Evolutionary conservation across 2,888 invertebrate genomes (phyloP).

Genomic region (Arctia plantaginis): DNA sequence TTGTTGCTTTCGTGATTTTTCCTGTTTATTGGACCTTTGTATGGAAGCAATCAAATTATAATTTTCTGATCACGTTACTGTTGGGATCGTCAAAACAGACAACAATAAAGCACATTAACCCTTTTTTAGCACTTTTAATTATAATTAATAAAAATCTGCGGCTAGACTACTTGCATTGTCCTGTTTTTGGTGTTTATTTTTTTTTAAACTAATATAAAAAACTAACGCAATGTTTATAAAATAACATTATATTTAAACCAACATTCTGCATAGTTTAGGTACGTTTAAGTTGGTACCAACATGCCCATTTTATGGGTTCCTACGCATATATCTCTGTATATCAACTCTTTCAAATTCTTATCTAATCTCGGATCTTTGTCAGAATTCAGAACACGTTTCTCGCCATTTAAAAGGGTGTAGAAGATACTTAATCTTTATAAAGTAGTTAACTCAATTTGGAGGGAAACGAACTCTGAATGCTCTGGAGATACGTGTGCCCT

Average conservation of each 20-base stretch:
- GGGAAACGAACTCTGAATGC: slow-evolving; percentile 38
- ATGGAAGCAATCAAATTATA: background rate
- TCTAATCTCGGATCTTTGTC: slow-evolving; percentile 48
- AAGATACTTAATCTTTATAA: slow-evolving; percentile 52
- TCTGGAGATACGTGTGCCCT: slow-evolving; percentile 34
- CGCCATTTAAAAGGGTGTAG: slow-evolving; percentile 48
- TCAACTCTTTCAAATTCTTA: slow-evolving; percentile 36
- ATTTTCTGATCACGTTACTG: background rate
- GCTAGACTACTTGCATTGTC: too few species aligned
- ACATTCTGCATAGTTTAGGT: background rate
- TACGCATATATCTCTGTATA: background rate
- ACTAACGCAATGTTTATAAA: background rate
- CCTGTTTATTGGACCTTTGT: too few species aligned
- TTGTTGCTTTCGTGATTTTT: background rate
- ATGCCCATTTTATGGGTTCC: background rate
- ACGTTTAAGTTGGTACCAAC: background rate
- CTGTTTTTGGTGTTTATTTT: too few species aligned
- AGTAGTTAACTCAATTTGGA: slow-evolving; percentile 55
- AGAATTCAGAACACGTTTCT: slow-evolving; percentile 54
- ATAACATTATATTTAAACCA: background rate
- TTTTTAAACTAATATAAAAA: too few species aligned
- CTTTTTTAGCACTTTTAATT: too few species aligned
- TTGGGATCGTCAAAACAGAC: background rate
- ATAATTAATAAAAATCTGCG: too few species aligned
- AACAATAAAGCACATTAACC: too few species aligned